Evolutionary conservation across 2,888 invertebrate genomes (phyloP).

Genomic region (Anodontia alba): DNA sequence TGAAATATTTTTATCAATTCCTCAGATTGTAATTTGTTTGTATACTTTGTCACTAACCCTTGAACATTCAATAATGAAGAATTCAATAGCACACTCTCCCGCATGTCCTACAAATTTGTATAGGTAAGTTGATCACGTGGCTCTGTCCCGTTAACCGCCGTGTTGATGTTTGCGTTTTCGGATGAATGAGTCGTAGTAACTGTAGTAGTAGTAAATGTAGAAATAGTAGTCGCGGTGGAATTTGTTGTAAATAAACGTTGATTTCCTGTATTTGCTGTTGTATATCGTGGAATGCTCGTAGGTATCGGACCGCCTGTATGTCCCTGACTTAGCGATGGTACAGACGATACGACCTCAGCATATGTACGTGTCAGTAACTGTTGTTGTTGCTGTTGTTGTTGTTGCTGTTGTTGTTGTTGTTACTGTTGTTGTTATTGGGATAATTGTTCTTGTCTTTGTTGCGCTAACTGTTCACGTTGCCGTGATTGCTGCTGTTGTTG

Average conservation of each 20-base stretch:
- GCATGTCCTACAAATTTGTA: not conserved
- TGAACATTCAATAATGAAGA: not conserved
- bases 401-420: not conserved
- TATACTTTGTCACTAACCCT: not conserved
- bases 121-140: not conserved
- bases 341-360: not conserved
- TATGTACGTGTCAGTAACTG: not conserved
- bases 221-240: not conserved
- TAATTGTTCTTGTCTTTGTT: not conserved
- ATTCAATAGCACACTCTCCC: not conserved
- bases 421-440: not conserved
- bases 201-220: not conserved
- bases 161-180: not conserved
- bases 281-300: not conserved
- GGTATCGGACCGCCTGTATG: too few species aligned
- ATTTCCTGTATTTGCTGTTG: not conserved
- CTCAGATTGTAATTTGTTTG: not conserved
- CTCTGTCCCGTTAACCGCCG: not conserved
- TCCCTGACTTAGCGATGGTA: too few species aligned
- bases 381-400: not conserved
- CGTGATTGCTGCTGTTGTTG: not conserved
- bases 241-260: not conserved
- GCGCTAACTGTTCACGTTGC: not conserved
- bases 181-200: constrained; percentile 1
- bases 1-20: not conserved